phyloP scores from a whole-genome alignment of 2,888 invertebrate species.

The Cantharis rufa region DNA sequence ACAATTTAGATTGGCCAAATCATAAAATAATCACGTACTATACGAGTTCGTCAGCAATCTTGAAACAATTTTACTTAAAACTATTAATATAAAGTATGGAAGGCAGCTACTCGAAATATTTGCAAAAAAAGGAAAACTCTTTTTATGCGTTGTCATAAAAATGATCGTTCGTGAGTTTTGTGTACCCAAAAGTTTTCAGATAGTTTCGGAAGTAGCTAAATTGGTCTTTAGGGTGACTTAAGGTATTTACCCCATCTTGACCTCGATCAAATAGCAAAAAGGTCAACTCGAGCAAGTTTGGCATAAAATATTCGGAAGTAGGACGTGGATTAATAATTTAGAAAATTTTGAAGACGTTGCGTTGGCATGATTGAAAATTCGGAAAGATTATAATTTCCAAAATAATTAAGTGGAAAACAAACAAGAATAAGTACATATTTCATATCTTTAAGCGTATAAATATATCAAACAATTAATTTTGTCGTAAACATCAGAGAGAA shows the following conservation, averaged over 20 bases:
- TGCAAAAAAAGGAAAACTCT: neutral
- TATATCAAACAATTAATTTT: constrained; percentile 35
- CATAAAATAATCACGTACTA: constrained; percentile 35
- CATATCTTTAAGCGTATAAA: constrained; percentile 27
- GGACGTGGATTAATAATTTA: neutral
- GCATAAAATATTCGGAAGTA: neutral
- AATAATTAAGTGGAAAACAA: constrained; percentile 25
- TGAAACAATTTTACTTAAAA: constrained; percentile 28
- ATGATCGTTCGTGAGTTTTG: constrained; percentile 10
- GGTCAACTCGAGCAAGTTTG: constrained; percentile 15
- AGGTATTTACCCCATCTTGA: constrained; percentile 29
- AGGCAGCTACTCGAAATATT: neutral
- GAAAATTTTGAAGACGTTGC: neutral
- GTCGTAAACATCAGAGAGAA: constrained; percentile 26
- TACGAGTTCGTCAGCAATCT: constrained; percentile 33
- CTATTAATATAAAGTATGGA: constrained; percentile 16
- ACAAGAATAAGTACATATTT: constrained; percentile 26
- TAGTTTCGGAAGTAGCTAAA: constrained; percentile 27
- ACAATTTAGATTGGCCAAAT: constrained; percentile 37
- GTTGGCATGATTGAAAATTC: neutral
- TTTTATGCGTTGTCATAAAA: constrained; percentile 6
- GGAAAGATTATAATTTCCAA: neutral
- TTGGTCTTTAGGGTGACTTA: constrained; percentile 29
- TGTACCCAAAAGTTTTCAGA: constrained; percentile 12
- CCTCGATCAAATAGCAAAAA: constrained; percentile 30